Conservation (phyloP, 2,888 invertebrate species). For the Augochlorella aurata region DNA sequence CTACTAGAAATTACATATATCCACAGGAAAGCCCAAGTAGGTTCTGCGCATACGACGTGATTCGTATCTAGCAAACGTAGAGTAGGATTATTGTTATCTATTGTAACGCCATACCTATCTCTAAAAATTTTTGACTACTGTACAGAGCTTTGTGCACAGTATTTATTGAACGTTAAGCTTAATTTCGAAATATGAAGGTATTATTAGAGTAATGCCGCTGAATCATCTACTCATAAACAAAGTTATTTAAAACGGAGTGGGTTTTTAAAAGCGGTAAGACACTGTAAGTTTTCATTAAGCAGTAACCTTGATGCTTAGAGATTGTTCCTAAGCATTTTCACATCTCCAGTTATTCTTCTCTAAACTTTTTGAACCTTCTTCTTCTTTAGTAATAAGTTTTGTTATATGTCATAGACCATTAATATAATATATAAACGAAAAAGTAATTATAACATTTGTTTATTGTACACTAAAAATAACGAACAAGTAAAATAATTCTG, state of each 20-base stretch:
- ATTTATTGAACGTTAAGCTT: not conserved
- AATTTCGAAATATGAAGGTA: not conserved
- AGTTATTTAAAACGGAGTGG: not conserved
- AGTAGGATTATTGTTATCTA: conserved; percentile 1
- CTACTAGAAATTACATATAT: not conserved
- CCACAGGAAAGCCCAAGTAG: not conserved
- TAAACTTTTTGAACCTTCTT: not conserved
- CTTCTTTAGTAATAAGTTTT: no score
- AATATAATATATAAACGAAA: no score
- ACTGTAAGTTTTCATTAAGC: no score
- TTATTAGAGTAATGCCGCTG: not conserved
- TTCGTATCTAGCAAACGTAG: not conserved
- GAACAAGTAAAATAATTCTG: no score
- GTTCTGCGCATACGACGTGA: not conserved
- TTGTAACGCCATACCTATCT: not conserved
- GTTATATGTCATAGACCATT: no score
- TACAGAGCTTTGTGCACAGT: not conserved
- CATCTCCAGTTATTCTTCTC: no score
- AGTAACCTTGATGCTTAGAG: no score
- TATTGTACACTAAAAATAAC: no score
- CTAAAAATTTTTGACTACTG: not conserved
- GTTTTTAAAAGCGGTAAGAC: not conserved
- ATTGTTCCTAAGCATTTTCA: no score
- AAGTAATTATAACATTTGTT: no score
- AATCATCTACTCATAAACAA: not conserved